Evolutionary conservation across 2,113 vertebrate genomes (phyloP).

Genomic region (Ascaphus truei): DNA sequence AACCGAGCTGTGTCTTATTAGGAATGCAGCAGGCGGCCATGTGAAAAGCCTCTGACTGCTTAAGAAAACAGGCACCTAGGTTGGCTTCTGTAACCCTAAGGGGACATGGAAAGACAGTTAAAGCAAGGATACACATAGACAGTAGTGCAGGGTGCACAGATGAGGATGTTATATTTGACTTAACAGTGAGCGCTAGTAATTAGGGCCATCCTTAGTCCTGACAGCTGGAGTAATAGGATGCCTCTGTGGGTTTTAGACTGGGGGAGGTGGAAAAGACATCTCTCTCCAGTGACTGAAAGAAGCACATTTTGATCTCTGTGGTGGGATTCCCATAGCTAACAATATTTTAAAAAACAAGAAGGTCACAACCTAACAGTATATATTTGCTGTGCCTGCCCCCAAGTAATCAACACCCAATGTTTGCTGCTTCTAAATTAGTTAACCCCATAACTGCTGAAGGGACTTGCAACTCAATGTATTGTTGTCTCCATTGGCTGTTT

Average conservation of each 20-base stretch:
- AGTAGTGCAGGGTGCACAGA: background rate
- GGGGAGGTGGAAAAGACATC: slow-evolving; percentile 13
- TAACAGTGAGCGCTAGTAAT: slow-evolving; percentile 29
- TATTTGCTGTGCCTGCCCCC: background rate
- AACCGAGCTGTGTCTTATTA: slow-evolving; percentile 5
- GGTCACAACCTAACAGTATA: slow-evolving; percentile 34
- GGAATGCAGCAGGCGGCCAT: slow-evolving; percentile 9
- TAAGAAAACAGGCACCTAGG: slow-evolving; percentile 2
- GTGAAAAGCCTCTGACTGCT: slow-evolving; percentile 11
- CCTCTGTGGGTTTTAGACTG: slow-evolving; percentile 19
- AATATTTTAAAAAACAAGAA: slow-evolving; percentile 22
- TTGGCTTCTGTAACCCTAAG: slow-evolving; percentile 10
- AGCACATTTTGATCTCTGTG: slow-evolving; percentile 22
- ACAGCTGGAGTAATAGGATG: slow-evolving; percentile 36
- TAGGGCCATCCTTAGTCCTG: slow-evolving; percentile 10
- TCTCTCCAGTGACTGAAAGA: slow-evolving; percentile 23
- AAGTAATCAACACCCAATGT: background rate
- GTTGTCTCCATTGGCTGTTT: no score
- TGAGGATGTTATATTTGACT: slow-evolving; percentile 25
- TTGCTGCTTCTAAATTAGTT: background rate
- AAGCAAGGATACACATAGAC: background rate
- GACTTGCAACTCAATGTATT: no score
- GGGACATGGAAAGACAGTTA: background rate
- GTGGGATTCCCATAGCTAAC: slow-evolving; percentile 22
- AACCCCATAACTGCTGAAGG: no score